Conservation (phyloP, 2,797 vertebrate genomes). For the Leptatherina wallacei region DNA sequence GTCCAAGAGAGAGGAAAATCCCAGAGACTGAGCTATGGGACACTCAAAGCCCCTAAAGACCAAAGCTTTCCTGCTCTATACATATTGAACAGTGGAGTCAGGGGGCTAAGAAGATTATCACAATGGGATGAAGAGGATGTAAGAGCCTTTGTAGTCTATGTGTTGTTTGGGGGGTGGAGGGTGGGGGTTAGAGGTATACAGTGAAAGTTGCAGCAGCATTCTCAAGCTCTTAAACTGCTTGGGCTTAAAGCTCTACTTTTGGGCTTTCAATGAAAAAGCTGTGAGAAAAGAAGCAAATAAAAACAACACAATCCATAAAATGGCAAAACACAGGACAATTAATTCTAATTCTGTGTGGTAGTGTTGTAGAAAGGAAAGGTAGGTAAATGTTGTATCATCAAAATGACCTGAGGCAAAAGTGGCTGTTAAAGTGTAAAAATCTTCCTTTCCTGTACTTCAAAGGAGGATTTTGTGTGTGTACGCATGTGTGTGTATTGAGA, state of each 20-base stretch:
- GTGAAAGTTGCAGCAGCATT: conserved; percentile 64
- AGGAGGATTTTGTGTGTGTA: conserved; percentile 33
- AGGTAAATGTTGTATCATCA: conserved; percentile 33
- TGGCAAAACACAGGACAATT: conserved; percentile 16
- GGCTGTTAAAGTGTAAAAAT: conserved; percentile 47
- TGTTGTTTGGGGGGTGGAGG: conserved; percentile 19
- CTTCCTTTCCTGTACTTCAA: no score
- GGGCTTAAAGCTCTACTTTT: conserved; percentile 71
- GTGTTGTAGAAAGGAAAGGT: conserved; percentile 10
- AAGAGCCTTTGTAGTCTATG: conserved; percentile 76
- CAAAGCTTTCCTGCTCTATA: conserved; percentile 70
- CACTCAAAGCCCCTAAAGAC: conserved; percentile 73
- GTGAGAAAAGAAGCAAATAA: conserved; percentile 32
- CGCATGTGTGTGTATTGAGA: conserved; percentile 46
- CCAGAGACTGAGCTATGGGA: conserved; percentile 53
- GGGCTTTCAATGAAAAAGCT: conserved; percentile 45
- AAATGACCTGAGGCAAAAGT: conserved; percentile 35
- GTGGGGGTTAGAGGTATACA: conserved; percentile 46
- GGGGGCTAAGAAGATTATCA: conserved; percentile 83
- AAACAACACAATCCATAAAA: conserved; percentile 32
- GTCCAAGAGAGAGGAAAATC: conserved; percentile 65
- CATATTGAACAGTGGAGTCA: conserved; percentile 77
- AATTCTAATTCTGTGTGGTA: neutral
- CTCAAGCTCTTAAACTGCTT: conserved; percentile 72
- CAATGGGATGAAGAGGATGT: conserved; percentile 84